Evolutionary conservation across 2,888 invertebrate genomes (phyloP), one percentile per base, ranked within the genome.

Genomic region (Drosophila cyrtoloma): DNA sequence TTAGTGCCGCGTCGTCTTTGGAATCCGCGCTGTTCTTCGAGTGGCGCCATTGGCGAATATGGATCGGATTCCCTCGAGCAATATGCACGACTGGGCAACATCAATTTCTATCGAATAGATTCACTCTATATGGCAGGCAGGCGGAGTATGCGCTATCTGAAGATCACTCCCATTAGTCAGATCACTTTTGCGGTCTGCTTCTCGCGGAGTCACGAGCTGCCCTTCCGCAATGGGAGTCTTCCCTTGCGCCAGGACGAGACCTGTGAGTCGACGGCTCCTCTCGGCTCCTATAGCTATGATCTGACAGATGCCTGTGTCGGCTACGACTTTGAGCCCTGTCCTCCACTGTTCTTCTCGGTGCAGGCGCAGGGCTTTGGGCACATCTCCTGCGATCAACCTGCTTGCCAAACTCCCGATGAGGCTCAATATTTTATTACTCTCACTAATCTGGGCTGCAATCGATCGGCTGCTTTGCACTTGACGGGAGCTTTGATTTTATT

Each of bases 381-480:
- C 14, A 93, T 90, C 19, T 76, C 81, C 44, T 96, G 96, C 84
- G 94, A 93, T 95, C 96, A 96, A 83, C 74, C 87, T 16, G 93
- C 93, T 5, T 97, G 97, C 93, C 94, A 96, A 82, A 96, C 95
- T 86, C 96, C 97, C 0, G 95, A 96, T 90, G 95, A 95, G 92
- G 93, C 96, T 16, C 95, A 95, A 86, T 97, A 95, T 85, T 94
- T 94, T 22, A 94, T 97, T 22, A 94, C 95, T 71, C 93, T 95
- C 28, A 95, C 96, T 85, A 95, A 96, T 82, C 94, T 97, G 19
- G 95, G 95, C 5, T 97, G 97, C 88, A 94, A 94, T 89, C 96
- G 95, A 82, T 71, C 61, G 5, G 19, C 53, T 5, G 30, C 30
- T 6, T 10, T 28, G 5, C 51, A 77, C 14, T 39, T 80, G 32